Evolutionary conservation across 1,140 invertebrate genomes (phyloP).

Genomic region (Venustaconcha ellipsiformis): DNA sequence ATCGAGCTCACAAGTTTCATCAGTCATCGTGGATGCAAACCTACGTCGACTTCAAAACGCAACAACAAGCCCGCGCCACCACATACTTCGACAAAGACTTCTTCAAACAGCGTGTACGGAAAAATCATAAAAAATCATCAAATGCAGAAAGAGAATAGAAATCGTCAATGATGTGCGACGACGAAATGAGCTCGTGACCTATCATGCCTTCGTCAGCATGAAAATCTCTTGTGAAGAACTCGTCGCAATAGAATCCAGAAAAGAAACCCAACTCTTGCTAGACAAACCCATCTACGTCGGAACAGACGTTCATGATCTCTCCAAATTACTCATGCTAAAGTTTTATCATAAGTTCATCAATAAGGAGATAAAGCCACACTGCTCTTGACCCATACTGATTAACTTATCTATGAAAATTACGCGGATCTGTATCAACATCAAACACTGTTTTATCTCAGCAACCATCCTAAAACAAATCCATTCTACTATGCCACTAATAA

Average conservation of each 20-base stretch:
- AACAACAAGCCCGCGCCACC: too few species aligned
- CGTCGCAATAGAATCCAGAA: too few species aligned
- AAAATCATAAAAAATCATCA: neutral
- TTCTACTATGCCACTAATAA: constrained; percentile 5
- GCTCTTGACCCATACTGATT: too few species aligned
- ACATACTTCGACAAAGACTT: too few species aligned
- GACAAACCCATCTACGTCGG: neutral
- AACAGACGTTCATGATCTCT: too few species aligned
- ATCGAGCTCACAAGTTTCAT: constrained; percentile 6
- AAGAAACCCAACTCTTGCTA: neutral
- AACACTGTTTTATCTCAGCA: constrained; percentile 5
- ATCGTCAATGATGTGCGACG: constrained; percentile 1
- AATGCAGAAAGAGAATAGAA: neutral
- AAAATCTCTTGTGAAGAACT: neutral
- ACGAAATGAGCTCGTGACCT: neutral
- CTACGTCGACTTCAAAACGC: too few species aligned
- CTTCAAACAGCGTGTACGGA: constrained; percentile 5
- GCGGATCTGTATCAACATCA: too few species aligned
- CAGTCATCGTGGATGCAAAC: neutral
- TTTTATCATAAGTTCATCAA: too few species aligned
- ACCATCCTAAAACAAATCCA: constrained; percentile 11
- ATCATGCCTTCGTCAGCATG: neutral
- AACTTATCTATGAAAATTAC: too few species aligned
- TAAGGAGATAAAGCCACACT: too few species aligned
- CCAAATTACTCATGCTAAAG: too few species aligned